Conservation (phyloP, 1,140 invertebrate genomes). For the Asobara japonica region DNA sequence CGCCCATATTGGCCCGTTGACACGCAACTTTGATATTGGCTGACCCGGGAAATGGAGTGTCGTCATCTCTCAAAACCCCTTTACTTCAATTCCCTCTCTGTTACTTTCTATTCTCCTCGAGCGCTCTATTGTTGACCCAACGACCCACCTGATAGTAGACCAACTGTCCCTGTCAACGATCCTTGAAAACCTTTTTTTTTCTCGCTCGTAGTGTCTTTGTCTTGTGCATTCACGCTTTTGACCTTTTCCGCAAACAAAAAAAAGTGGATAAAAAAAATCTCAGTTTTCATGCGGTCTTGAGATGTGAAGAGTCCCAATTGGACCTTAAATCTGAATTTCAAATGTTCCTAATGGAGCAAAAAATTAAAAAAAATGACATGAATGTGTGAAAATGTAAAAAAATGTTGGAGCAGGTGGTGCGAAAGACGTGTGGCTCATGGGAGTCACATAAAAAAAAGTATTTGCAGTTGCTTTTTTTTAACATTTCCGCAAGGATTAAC, state of each 20-base stretch:
- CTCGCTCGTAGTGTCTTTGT: neutral
- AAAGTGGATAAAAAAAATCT: no score
- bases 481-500: no score
- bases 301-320: no score
- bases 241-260: neutral
- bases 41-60: conserved; percentile 17
- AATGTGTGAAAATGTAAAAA: no score
- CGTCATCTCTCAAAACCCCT: neutral
- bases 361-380: no score
- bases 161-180: conserved; percentile 10
- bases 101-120: neutral
- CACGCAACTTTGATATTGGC: conserved; percentile 26
- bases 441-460: no score
- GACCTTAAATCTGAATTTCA: no score
- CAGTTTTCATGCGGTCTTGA: no score
- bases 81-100: neutral
- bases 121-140: conserved; percentile 7
- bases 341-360: no score
- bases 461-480: no score
- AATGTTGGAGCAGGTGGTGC: no score
- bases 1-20: conserved; percentile 23
- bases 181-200: neutral
- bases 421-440: no score
- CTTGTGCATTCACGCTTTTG: neutral
- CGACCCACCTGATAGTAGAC: conserved; percentile 11